Base-by-base conservation (phyloP, 2,797 vertebrate genomes). In the Coranthus polyacanthus region DNA sequence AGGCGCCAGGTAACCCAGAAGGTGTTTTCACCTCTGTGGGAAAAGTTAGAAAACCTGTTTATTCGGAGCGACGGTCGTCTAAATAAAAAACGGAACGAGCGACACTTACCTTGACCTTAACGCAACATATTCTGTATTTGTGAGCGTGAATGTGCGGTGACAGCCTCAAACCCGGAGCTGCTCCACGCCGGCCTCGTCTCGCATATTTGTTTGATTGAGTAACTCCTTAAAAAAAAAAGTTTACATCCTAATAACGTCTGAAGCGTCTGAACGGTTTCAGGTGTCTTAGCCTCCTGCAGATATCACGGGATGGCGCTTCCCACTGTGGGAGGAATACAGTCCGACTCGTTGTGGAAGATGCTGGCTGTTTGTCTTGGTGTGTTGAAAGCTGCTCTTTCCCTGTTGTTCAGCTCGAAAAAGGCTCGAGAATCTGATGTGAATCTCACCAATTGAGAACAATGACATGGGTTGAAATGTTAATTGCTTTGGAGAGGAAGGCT, bases 1-100 rank as follows among this genome's bases (percentile, higher is more conserved):
- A 76, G 71, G 51, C 58, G 42, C 72, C 78, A 86, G 80, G 74
- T 77, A 36, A 21, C 15, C 20, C 18, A 1, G 38, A 47, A 39
- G 39, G 57, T 55, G 54, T 61, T 53, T 26, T n/a, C 29, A 50
- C 22, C 42, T 18, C 22, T 55, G 43, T 49, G 44, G 63, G 9
- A 37, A 54, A 76, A 75, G 60, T 81, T 64, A 36, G 29, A 52
- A 7, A 32, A 57, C 49, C 15, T 58, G 20, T 34, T 65, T 15
- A 47, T 54, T 20, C 9, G 13, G 5, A 41, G 20, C 1, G 4
- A 29, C 17, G 18, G 0, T 21, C 32, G 9, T 7, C 18, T 17
- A 8, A 12, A 11, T 17, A 8, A 12, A 11, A 18, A 57, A 50
- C 21, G 10, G 6, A 42, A 10, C 7, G 6, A n/a, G 16, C 18